Conservation (phyloP, 2,113 vertebrate species). For the Galbula dea region DNA sequence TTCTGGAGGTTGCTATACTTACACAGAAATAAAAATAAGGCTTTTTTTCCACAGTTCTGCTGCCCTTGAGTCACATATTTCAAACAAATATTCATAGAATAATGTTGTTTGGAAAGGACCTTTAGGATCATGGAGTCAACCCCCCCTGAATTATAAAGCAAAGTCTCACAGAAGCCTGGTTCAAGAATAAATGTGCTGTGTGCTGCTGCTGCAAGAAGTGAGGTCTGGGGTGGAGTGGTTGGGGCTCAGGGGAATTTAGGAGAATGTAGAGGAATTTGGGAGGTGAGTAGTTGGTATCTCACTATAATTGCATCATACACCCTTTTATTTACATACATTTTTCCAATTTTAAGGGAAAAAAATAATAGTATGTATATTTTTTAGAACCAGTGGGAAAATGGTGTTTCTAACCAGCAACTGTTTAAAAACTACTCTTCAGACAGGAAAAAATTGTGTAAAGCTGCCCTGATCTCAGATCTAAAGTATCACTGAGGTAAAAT, state of each 20-base stretch:
- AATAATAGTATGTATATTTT: neutral
- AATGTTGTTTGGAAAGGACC: no score
- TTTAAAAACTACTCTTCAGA: neutral
- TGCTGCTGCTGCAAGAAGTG: no score
- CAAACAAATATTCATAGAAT: no score
- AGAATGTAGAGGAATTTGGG: no score
- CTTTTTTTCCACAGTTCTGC: neutral
- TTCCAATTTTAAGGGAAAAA: neutral
- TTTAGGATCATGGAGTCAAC: no score
- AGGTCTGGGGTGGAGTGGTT: no score
- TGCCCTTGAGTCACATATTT: neutral
- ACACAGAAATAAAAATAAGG: no score
- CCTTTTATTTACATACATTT: neutral
- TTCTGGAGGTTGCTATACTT: neutral
- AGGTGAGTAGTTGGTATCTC: neutral
- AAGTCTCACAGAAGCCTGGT: no score
- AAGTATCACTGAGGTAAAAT: neutral
- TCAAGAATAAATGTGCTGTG: no score
- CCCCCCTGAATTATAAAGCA: no score
- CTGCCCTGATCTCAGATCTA: neutral
- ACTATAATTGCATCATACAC: rapidly evolving
- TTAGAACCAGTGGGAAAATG: neutral
- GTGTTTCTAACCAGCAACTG: neutral
- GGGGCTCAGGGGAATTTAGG: no score
- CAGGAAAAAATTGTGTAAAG: neutral